Conservation (phyloP, 2,888 invertebrate species). For the Labia minor region DNA sequence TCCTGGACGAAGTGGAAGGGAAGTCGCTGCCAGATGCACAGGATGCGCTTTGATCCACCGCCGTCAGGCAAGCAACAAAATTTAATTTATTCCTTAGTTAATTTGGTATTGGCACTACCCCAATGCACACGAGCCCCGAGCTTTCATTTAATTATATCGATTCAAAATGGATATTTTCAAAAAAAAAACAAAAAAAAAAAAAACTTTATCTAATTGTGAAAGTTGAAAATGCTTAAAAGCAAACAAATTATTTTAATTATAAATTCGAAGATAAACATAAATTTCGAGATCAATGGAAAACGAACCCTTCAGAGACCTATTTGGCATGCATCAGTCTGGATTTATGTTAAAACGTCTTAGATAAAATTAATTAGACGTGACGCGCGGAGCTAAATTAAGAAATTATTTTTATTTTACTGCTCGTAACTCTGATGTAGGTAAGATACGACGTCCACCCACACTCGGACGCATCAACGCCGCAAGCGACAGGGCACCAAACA, state of each 20-base stretch:
- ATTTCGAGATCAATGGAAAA: background rate
- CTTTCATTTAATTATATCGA: background rate
- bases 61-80: background rate
- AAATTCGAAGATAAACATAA: background rate
- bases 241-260: conserved; percentile 5
- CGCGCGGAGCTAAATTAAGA: background rate
- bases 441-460: too few species aligned
- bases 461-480: too few species aligned
- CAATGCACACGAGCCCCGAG: background rate
- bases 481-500: too few species aligned
- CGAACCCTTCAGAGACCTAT: background rate
- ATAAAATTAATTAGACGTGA: conserved; percentile 4
- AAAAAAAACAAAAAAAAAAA: too few species aligned
- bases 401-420: conserved; percentile 13
- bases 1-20: too few species aligned
- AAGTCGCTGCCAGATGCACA: background rate
- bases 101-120: background rate
- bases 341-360: background rate
- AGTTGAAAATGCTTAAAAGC: background rate
- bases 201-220: background rate
- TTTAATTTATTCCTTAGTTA: conserved; percentile 3
- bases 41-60: conserved; percentile 8
- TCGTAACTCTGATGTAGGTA: background rate
- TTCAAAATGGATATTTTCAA: too few species aligned
- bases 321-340: conserved; percentile 6